These are phyloP conservation scores for Melikaiella ostensackeni DNA, from an alignment of 2,888 invertebrate genomes.

Conservation along the genomic window DNA sequence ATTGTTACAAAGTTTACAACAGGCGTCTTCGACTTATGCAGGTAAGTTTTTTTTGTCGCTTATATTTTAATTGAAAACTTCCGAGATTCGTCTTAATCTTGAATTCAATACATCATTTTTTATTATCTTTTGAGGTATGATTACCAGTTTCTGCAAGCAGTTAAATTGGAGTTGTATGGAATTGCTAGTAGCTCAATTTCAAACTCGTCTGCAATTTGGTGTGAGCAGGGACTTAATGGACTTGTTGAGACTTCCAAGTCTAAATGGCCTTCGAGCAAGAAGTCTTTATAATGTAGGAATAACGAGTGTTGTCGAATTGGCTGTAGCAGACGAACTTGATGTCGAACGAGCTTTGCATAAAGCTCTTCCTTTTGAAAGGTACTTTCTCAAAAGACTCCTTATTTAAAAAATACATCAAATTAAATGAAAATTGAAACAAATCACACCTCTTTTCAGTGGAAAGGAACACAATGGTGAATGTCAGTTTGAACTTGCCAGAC, in stretches of 20 bases:
- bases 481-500: constrained; percentile 78
- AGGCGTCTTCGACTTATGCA: constrained; percentile 96
- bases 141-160: constrained; percentile 95
- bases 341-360: constrained; percentile 89
- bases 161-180: constrained; percentile 96
- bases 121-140: constrained; percentile 85
- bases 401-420: not conserved
- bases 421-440: not conserved
- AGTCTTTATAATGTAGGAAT: constrained; percentile 90
- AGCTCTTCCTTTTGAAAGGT: constrained; percentile 90
- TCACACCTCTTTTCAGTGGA: constrained; percentile 76
- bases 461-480: constrained; percentile 87
- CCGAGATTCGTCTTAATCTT: too few relatives aligned
- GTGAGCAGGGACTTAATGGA: constrained; percentile 95
- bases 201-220: constrained; percentile 95
- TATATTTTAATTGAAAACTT: constrained; percentile 21
- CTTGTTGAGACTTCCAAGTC: constrained; percentile 88
- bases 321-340: constrained; percentile 83
- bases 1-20: constrained; percentile 94
- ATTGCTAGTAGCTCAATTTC: constrained; percentile 93
- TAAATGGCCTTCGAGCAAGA: constrained; percentile 92
- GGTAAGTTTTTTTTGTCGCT: constrained; percentile 78
- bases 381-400: constrained; percentile 31
- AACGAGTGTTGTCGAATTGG: constrained; percentile 87
- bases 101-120: not conserved